Evolutionary conservation across 2,113 vertebrate species (phyloP).

Genomic region (Oryzias curvinotus): DNA sequence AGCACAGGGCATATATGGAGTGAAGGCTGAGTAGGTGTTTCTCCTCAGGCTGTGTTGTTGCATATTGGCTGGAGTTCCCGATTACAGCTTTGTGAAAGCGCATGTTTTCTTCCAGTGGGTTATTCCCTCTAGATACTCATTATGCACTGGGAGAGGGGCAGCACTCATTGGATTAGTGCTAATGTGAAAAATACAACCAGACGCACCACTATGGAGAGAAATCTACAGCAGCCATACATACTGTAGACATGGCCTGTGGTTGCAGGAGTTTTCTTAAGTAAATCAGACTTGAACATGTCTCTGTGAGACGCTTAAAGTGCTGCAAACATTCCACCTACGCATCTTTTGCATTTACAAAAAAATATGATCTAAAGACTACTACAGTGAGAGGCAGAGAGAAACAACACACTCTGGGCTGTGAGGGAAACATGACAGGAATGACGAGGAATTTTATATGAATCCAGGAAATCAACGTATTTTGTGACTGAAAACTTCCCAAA

Average conservation of each 20-base stretch:
- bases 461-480: background rate
- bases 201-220: conserved; percentile 35
- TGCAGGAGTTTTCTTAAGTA: conserved; percentile 31
- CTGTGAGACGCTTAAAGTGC: conserved; percentile 32
- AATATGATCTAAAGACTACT: conserved; percentile 43
- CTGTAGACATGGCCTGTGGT: conserved; percentile 29
- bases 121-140: conserved; percentile 45
- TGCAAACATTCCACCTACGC: conserved; percentile 56
- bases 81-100: conserved; percentile 46
- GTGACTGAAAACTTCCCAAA: too few relatives aligned
- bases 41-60: conserved; percentile 48
- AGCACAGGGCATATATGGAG: conserved; percentile 40
- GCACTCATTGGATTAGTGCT: conserved; percentile 56
- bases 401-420: conserved; percentile 6
- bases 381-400: conserved; percentile 20
- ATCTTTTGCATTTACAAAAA: conserved; percentile 56
- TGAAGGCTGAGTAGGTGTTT: conserved; percentile 62
- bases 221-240: conserved; percentile 36
- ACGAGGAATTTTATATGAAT: background rate
- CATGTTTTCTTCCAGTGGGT: conserved; percentile 36
- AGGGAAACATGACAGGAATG: background rate
- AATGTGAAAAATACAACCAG: conserved; percentile 50
- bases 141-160: conserved; percentile 29
- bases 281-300: conserved; percentile 53
- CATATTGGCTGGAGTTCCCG: conserved; percentile 55